Evolutionary conservation across 2,888 invertebrate genomes (phyloP).

Genomic region (Stomorhina lunata): DNA sequence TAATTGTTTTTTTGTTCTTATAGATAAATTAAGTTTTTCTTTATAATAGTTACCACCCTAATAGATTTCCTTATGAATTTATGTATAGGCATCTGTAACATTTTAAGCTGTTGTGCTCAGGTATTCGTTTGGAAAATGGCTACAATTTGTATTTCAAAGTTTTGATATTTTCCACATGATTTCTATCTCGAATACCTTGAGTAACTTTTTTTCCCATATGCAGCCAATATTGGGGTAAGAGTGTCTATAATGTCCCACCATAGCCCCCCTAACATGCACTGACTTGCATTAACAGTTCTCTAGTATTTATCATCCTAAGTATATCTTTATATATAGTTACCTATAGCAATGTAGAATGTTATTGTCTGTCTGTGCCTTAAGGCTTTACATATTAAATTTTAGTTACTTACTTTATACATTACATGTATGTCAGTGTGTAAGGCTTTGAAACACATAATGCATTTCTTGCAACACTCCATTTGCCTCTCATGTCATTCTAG

Average conservation of each 20-base stretch:
- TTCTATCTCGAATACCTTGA: constrained; percentile 33
- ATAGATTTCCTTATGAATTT: not conserved
- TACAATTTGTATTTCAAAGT: constrained; percentile 60
- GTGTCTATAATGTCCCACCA: not conserved
- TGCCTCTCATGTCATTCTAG: not conserved
- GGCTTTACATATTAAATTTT: constrained; percentile 53
- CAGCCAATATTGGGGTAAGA: not conserved
- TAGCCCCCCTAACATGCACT: not conserved
- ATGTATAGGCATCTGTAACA: not conserved
- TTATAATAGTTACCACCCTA: constrained; percentile 9
- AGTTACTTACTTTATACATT: not conserved
- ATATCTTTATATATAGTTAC: not conserved
- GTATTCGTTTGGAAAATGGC: constrained; percentile 60
- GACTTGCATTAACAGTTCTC: constrained; percentile 37
- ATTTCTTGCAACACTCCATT: constrained; percentile 13
- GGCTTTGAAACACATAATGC: constrained; percentile 20
- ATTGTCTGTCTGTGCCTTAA: too few species aligned
- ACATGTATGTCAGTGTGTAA: not conserved
- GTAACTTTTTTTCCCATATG: constrained; percentile 31
- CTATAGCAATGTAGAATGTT: too few species aligned
- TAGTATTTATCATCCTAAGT: not conserved
- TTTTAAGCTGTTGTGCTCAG: constrained; percentile 28
- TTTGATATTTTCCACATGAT: constrained; percentile 61
- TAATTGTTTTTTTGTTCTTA: too few species aligned
- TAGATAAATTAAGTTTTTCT: not conserved